These are phyloP conservation scores for Drosophila phalerata DNA, from an alignment of 2,888 invertebrate species.

Conservation along the genomic window DNA sequence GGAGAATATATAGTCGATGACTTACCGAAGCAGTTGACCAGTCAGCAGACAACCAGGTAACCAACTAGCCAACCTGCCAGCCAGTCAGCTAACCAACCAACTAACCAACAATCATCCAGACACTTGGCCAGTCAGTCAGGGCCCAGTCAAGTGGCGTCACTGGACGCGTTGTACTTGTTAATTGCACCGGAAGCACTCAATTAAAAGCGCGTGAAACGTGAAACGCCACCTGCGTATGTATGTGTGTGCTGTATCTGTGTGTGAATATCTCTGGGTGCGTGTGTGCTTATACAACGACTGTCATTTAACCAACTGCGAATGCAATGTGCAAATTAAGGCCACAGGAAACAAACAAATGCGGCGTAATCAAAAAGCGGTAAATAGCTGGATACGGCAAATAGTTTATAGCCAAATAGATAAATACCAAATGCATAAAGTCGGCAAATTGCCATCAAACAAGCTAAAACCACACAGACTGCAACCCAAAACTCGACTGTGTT, in stretches of 20 bases:
- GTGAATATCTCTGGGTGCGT: constrained; percentile 7
- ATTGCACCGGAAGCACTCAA: constrained; percentile 81
- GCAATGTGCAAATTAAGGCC: constrained; percentile 72
- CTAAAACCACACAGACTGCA: constrained; percentile 26
- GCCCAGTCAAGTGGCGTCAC: constrained; percentile 52
- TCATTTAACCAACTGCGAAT: constrained; percentile 45
- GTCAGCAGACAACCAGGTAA: constrained; percentile 1
- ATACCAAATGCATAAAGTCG: constrained; percentile 56
- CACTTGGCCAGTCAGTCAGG: constrained; percentile 21
- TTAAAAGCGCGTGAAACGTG: constrained; percentile 80
- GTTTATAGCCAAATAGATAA: constrained; percentile 55
- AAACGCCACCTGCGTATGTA: constrained; percentile 70
- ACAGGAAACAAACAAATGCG: constrained; percentile 78
- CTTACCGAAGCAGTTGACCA: constrained; percentile 25
- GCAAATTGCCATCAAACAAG: constrained; percentile 63
- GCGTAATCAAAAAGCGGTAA: constrained; percentile 80
- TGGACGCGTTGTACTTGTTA: constrained; percentile 76
- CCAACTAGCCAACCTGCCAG: constrained; percentile 5
- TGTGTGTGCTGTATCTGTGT: constrained; percentile 1
- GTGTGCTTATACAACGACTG: constrained; percentile 43
- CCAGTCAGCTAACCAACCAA: constrained; percentile 15
- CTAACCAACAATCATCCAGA: constrained; percentile 9
- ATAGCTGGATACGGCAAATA: constrained; percentile 73
- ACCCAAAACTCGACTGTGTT: constrained; percentile 42
- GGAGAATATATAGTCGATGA: constrained; percentile 42